These are phyloP conservation scores for Trisateles emortualis DNA, from an alignment of 2,888 invertebrate species.

Conservation along the genomic window DNA sequence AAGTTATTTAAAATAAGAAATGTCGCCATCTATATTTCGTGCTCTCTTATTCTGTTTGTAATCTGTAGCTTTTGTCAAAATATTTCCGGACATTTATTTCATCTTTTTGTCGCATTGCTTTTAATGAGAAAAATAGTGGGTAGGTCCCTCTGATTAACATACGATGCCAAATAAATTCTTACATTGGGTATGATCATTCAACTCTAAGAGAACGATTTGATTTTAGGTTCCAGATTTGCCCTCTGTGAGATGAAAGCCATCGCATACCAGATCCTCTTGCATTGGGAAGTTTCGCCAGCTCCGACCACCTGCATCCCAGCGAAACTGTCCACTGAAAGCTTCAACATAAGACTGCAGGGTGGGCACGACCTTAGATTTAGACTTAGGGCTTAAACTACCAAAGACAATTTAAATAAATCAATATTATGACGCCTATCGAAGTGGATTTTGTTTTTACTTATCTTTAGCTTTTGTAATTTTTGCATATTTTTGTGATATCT, in stretches of 20 bases:
- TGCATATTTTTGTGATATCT: no score
- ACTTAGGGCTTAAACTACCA: not conserved
- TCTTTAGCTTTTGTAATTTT: no score
- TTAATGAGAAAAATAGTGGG: no score
- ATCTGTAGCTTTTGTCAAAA: no score
- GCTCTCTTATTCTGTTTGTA: no score
- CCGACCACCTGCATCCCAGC: slow-evolving; percentile 57
- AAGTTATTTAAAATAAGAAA: slow-evolving; percentile 25
- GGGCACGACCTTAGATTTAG: slow-evolving; percentile 59
- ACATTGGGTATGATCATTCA: no score
- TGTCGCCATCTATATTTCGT: not conserved
- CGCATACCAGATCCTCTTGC: slow-evolving; percentile 61
- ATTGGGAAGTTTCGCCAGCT: slow-evolving; percentile 58
- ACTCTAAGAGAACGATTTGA: not conserved
- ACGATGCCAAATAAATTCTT: not conserved
- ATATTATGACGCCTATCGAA: no score
- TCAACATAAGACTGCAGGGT: slow-evolving; percentile 57
- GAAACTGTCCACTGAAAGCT: slow-evolving; percentile 45
- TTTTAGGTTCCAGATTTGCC: slow-evolving; percentile 65
- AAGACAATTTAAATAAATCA: no score
- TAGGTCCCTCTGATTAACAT: no score
- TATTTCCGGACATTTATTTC: no score
- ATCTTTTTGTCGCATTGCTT: no score
- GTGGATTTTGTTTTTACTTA: no score
- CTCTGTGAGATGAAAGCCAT: slow-evolving; percentile 69